These are phyloP conservation scores for Catotricha subobsoleta DNA, from an alignment of 2,888 invertebrate species.

Conservation along the genomic window DNA sequence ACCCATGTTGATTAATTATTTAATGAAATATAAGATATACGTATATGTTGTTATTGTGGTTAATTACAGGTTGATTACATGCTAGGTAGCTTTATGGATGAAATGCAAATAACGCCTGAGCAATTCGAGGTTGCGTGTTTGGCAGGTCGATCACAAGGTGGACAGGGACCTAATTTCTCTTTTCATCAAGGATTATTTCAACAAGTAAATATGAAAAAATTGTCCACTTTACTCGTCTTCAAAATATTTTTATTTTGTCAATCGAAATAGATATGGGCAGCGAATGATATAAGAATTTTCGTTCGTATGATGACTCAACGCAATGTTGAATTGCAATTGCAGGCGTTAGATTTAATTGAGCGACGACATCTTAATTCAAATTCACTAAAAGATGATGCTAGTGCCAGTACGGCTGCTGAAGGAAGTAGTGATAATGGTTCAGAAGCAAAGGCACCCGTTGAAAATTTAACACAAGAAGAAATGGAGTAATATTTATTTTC, in stretches of 20 bases:
- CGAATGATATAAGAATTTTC: conserved; percentile 79
- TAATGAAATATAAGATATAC: background rate
- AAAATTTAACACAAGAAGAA: conserved; percentile 2
- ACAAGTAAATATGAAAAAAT: conserved; percentile 21
- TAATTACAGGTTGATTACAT: conserved; percentile 58
- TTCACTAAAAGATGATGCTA: conserved; percentile 36
- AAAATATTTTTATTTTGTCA: background rate
- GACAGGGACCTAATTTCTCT: conserved; percentile 34
- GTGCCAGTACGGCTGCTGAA: conserved; percentile 13
- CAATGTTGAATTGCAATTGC: conserved; percentile 77
- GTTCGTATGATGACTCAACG: conserved; percentile 84
- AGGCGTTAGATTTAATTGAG: conserved; percentile 71
- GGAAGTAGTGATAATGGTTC: background rate
- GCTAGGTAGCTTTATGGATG: conserved; percentile 83
- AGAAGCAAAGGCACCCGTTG: background rate
- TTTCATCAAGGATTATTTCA: conserved; percentile 44
- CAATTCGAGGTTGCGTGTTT: conserved; percentile 71
- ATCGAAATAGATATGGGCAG: conserved; percentile 61
- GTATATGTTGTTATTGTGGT: background rate
- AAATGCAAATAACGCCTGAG: conserved; percentile 71
- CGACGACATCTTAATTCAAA: conserved; percentile 41
- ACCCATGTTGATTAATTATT: no score
- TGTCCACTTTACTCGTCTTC: background rate
- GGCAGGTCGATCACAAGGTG: conserved; percentile 28
- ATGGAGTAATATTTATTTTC: background rate